These are phyloP conservation scores for Dendrolimus houi DNA, from an alignment of 2,888 invertebrate species.

Conservation along the genomic window DNA sequence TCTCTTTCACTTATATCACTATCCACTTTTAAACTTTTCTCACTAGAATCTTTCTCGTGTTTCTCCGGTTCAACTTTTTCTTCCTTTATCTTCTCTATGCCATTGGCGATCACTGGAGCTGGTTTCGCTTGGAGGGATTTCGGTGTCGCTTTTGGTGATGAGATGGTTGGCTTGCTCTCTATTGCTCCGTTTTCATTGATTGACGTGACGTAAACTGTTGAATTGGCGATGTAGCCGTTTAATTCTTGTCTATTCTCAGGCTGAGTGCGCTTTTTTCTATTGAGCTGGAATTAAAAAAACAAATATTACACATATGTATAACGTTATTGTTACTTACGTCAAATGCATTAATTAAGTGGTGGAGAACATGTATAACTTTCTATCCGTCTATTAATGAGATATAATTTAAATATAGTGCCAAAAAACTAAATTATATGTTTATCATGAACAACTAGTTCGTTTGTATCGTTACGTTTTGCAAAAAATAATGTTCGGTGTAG, in stretches of 20 bases:
- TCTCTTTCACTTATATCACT: constrained; percentile 62
- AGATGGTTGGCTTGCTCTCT: constrained; percentile 63
- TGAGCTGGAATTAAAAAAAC: constrained; percentile 70
- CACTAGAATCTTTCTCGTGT: constrained; percentile 62
- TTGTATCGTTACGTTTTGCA: too few relatives aligned
- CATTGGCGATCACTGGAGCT: constrained; percentile 62
- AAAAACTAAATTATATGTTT: too few relatives aligned
- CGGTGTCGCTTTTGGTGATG: constrained; percentile 62
- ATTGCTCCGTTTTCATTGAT: constrained; percentile 75
- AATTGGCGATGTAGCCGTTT: constrained; percentile 88
- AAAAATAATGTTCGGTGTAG: too few relatives aligned
- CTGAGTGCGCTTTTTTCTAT: constrained; percentile 76
- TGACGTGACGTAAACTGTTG: constrained; percentile 89
- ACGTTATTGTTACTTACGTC: too few relatives aligned
- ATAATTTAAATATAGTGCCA: too few relatives aligned
- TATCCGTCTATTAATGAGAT: too few relatives aligned
- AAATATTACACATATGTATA: too few relatives aligned
- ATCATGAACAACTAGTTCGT: too few relatives aligned
- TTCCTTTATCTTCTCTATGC: constrained; percentile 45
- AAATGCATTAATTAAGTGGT: too few relatives aligned
- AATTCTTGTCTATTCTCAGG: constrained; percentile 76
- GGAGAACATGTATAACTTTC: too few relatives aligned
- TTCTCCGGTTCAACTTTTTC: constrained; percentile 51
- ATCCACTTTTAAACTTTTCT: constrained; percentile 54
- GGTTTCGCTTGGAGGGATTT: constrained; percentile 66